phyloP scores from a whole-genome alignment of 2,888 invertebrate species.

The Apotomis betuletana region DNA sequence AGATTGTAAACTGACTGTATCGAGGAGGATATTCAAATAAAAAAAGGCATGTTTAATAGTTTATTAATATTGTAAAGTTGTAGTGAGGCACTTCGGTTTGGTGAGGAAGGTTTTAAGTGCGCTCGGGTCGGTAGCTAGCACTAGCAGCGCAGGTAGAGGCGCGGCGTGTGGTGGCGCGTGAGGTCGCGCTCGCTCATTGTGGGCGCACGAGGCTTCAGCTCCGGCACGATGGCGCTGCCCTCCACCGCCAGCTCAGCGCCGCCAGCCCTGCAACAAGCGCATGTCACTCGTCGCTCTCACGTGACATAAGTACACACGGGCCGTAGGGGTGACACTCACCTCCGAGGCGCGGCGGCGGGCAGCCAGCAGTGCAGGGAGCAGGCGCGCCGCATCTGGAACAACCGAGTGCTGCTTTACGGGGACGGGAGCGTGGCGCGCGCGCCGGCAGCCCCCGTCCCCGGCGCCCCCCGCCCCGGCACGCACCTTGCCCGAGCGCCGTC shows the following conservation, averaged over 20 bases:
- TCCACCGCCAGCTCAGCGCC: slow-evolving; percentile 76
- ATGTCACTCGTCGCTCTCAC: background rate
- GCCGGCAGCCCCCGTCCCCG: slow-evolving; percentile 25
- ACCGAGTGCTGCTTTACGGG: slow-evolving; percentile 63
- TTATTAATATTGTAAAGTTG: background rate
- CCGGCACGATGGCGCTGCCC: slow-evolving; percentile 83
- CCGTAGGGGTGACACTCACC: slow-evolving; percentile 48
- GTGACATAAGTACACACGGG: background rate
- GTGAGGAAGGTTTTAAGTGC: background rate
- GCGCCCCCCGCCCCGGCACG: background rate
- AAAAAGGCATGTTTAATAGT: background rate
- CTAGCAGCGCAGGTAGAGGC: slow-evolving; percentile 27
- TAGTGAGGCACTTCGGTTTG: slow-evolving; percentile 13
- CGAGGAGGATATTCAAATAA: too few species aligned
- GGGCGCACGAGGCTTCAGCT: slow-evolving; percentile 82
- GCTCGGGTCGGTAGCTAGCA: background rate
- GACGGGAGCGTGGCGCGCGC: slow-evolving; percentile 60
- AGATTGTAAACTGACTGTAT: too few species aligned
- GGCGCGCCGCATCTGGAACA: slow-evolving; percentile 81
- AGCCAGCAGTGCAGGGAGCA: slow-evolving; percentile 82
- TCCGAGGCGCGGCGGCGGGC: slow-evolving; percentile 64
- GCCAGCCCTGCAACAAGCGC: slow-evolving; percentile 56
- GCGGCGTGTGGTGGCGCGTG: slow-evolving; percentile 64
- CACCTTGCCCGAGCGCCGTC: slow-evolving; percentile 30
- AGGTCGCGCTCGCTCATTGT: slow-evolving; percentile 84